phyloP scores from a whole-genome alignment of 2,888 invertebrate genomes.

The Sturmia bella region DNA sequence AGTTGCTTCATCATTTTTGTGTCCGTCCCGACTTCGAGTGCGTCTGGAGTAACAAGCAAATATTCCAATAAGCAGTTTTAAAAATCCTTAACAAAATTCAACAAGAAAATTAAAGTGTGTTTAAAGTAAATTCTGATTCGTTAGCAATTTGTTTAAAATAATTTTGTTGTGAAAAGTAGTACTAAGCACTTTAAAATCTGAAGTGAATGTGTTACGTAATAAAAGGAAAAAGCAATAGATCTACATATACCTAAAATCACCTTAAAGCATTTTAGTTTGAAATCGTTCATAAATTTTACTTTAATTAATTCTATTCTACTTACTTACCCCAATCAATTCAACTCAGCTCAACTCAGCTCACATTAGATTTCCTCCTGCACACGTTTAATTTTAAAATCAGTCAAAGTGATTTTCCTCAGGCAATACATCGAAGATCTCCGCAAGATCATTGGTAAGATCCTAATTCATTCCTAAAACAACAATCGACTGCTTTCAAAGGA shows the following conservation, averaged over 20 bases:
- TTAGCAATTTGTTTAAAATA: conserved; percentile 30
- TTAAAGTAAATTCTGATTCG: conserved; percentile 51
- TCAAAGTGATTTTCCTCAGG: conserved; percentile 82
- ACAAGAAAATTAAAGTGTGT: conserved; percentile 62
- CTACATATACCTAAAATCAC: conserved; percentile 60
- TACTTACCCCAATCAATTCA: conserved; percentile 19
- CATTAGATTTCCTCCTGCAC: conserved; percentile 44
- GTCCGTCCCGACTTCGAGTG: conserved; percentile 74
- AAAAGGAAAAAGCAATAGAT: conserved; percentile 1
- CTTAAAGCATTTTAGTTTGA: conserved; percentile 67
- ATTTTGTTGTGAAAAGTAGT: conserved; percentile 33
- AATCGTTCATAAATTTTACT: conserved; percentile 61
- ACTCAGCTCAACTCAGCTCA: conserved; percentile 44
- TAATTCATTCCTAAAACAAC: conserved; percentile 25
- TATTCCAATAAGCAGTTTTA: neutral
- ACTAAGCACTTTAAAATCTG: conserved; percentile 44
- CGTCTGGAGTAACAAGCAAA: conserved; percentile 64
- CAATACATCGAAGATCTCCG: conserved; percentile 83
- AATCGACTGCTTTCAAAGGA: conserved; percentile 21
- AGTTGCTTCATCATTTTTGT: conserved; percentile 77
- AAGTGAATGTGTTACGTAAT: conserved; percentile 44
- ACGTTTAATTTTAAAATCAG: conserved; percentile 74
- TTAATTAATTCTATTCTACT: conserved; percentile 41
- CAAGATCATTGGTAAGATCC: conserved; percentile 82
- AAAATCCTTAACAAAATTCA: conserved; percentile 51